phyloP scores from a whole-genome alignment of 2,113 vertebrate genomes.

The Paracyprichromis sp. region DNA sequence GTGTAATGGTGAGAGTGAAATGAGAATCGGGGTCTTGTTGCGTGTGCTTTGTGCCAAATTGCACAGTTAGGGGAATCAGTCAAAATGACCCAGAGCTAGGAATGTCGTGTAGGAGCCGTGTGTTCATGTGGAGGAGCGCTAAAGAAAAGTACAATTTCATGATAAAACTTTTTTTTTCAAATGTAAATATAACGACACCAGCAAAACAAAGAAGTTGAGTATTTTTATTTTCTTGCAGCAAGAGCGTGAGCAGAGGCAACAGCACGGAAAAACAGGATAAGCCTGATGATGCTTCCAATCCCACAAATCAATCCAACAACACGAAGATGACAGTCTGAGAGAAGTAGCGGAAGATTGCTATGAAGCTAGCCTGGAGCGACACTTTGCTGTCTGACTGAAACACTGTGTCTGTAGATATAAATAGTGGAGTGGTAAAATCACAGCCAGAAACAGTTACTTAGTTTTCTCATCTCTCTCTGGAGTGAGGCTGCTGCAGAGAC shows the following conservation, averaged over 20 bases:
- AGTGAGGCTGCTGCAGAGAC: not conserved
- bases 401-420: conserved; percentile 35
- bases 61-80: not conserved
- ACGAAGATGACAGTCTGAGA: not conserved
- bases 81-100: not conserved
- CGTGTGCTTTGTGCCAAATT: not conserved
- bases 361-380: conserved; percentile 38
- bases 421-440: conserved; percentile 35
- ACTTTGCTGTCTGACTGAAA: conserved; percentile 31
- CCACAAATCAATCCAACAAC: conserved; percentile 8
- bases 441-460: not conserved
- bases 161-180: not conserved
- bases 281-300: not conserved
- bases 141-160: not conserved
- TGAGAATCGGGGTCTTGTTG: not conserved
- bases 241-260: not conserved
- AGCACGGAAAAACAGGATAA: not conserved
- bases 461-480: not conserved
- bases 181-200: not conserved
- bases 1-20: conserved; percentile 35
- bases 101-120: fast-evolving
- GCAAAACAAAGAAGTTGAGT: not conserved
- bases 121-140: not conserved
- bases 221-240: not conserved
- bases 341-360: conserved; percentile 7